Evolutionary conservation across 1,140 invertebrate genomes (phyloP).

Genomic region (Sitophilus oryzae): DNA sequence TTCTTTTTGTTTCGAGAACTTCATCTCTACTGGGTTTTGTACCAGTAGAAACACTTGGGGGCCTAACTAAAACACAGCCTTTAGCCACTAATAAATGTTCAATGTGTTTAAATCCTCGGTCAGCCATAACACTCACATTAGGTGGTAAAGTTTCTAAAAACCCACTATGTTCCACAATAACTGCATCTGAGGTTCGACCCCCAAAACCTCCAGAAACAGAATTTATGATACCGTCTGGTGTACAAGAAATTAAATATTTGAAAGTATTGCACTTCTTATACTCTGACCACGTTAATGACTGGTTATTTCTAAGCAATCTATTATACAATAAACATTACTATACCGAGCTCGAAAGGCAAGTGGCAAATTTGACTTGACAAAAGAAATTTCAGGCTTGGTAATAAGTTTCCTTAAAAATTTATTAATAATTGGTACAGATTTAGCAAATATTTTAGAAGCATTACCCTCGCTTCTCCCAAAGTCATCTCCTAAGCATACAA

Average conservation of each 20-base stretch:
- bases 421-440: slow-evolving; percentile 16
- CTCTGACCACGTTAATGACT: slow-evolving; percentile 43
- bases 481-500: slow-evolving; percentile 12
- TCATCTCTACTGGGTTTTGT: neutral
- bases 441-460: slow-evolving; percentile 20
- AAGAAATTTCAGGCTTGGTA: neutral
- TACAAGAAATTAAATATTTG: slow-evolving; percentile 47
- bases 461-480: slow-evolving; percentile 14
- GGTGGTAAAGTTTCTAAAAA: neutral
- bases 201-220: slow-evolving; percentile 43
- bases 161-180: slow-evolving; percentile 39
- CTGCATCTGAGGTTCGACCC: slow-evolving; percentile 39
- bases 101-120: neutral
- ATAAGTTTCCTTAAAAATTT: slow-evolving; percentile 13
- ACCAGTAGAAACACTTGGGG: neutral
- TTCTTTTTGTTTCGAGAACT: neutral
- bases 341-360: slow-evolving; percentile 28
- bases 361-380: slow-evolving; percentile 23
- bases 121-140: neutral
- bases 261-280: slow-evolving; percentile 48
- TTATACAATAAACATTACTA: slow-evolving; percentile 22
- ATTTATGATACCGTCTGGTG: slow-evolving; percentile 44
- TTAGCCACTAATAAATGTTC: neutral
- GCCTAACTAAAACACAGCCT: neutral
- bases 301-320: slow-evolving; percentile 41